Base-by-base conservation (phyloP, 2,797 vertebrate species). In the Pseudochirops corinnae region DNA sequence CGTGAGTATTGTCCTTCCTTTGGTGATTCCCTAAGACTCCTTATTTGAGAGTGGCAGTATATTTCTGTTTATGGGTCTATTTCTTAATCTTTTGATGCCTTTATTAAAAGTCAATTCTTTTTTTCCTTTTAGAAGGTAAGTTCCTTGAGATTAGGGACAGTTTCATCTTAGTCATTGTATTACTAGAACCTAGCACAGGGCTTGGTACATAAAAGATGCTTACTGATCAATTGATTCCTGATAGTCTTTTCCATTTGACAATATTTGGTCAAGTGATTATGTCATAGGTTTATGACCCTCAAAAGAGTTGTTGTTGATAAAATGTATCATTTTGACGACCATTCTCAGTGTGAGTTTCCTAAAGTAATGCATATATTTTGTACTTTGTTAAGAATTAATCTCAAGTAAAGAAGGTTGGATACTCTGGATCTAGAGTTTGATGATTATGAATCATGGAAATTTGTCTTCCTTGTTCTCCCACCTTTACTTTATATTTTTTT, bases 281-380 rank as follows among this genome's bases (percentile, higher is more conserved):
- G 52, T 7, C 55, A n/a, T 67, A 62, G 53, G 57, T 90, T 67
- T n/a, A 94, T 52, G 50, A 82, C 18, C 39, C 90, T 58, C 91
- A 74, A 74, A 58, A 87, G 10, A n/a, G 67, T 74, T 82, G n/a
- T 3, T 82, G n/a, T 82, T 46, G 21, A 87, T 12, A 87, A 10
- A 87, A 46, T 26, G 33, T 82, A n/a, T 26, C 95, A n/a, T 92
- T 92, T 94, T 87, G 91, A 74, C 52, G 90, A 53, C 50, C 57
- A 90, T 92, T 74, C 28, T 67, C 93, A 87, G 24, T 39, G 24
- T 39, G n/a, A 24, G 56, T 57, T 50, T 26, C 31, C 3, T 67
- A 28, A 91, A 93, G n/a, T 62, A 56, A 95, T 87, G 39, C 21
- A 87, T 87, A 39, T 11, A 50, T 87, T 46, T 50, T 87, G 39